phyloP scores from a whole-genome alignment of 2,113 vertebrate species.

The Artemisiospiza belli region DNA sequence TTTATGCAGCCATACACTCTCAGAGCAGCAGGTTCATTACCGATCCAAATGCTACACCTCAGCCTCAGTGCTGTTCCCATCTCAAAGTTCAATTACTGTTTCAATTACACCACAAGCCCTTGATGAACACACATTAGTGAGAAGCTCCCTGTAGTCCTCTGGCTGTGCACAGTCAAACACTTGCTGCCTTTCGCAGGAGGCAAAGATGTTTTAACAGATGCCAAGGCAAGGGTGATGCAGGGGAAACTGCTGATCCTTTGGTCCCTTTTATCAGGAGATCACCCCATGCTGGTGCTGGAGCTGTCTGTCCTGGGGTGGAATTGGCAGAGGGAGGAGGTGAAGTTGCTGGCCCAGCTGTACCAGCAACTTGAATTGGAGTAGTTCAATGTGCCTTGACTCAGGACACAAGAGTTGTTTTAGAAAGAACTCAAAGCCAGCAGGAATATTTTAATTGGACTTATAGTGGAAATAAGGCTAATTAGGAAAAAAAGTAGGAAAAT shows the following conservation, averaged over 20 bases:
- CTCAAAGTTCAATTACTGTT: slow-evolving; percentile 41
- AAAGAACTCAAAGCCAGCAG: not conserved
- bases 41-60: not conserved
- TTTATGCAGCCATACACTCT: not conserved
- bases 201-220: slow-evolving; percentile 15
- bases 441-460: not conserved
- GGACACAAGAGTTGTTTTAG: not conserved
- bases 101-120: not conserved
- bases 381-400: not conserved
- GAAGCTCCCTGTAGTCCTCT: not conserved
- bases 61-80: not conserved
- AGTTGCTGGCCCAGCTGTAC: not conserved
- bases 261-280: not conserved
- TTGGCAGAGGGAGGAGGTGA: not conserved
- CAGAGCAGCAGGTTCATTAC: not conserved
- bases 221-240: not conserved
- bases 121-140: slow-evolving; percentile 31
- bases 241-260: not conserved
- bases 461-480: not conserved
- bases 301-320: not conserved
- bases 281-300: not conserved
- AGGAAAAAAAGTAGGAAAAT: not conserved
- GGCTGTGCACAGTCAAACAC: not conserved
- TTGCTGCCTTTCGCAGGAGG: slow-evolving; percentile 4
- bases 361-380: fast-evolving